Percentiles rank a stretch among this genome's conserved stretches.
Conservation (phyloP, 2,888 invertebrate genomes). For the Drosophila emarginata region DNA sequence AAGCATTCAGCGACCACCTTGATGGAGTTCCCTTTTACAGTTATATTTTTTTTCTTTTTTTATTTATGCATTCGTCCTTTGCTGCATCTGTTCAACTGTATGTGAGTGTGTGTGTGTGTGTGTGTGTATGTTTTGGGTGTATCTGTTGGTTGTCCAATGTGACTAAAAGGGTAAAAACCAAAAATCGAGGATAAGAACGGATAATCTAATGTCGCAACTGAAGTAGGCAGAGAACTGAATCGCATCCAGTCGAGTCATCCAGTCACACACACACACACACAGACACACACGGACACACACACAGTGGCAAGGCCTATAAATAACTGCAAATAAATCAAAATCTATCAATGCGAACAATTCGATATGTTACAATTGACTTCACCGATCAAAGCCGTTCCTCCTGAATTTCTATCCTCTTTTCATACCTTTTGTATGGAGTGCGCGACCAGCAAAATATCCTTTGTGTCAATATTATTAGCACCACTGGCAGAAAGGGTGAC, state of each 20-base stretch:
- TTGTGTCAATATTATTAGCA: conserved; percentile 80
- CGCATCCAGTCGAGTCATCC: conserved; percentile 46
- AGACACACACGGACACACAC: conserved; percentile 14
- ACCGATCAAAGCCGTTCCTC: conserved; percentile 75
- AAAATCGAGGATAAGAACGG: conserved; percentile 82
- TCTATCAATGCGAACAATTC: conserved; percentile 81
- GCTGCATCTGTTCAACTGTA: conserved; percentile 3
- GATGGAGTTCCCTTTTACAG: conserved; percentile 25
- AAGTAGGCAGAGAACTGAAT: conserved; percentile 25
- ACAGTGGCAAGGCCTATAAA: conserved; percentile 77
- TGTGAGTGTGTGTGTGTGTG: conserved; percentile 15
- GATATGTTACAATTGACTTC: conserved; percentile 83
- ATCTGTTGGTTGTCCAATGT: conserved; percentile 42
- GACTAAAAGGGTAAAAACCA: conserved; percentile 80
- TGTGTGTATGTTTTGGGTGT: conserved; percentile 22
- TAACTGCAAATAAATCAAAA: conserved; percentile 83
- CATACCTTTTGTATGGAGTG: conserved; percentile 79
- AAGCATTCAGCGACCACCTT: conserved; percentile 42
- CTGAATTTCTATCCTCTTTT: conserved; percentile 61
- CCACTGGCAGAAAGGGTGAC: conserved; percentile 67
- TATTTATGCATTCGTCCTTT: conserved; percentile 6
- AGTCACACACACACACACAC: conserved; percentile 33
- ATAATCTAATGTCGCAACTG: conserved; percentile 79
- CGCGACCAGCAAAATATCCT: conserved; percentile 77
- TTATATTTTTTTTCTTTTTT: conserved; percentile 16